These are phyloP conservation scores for Hemibagrus guttatus DNA, from an alignment of 2,797 vertebrate species.

Conservation along the genomic window DNA sequence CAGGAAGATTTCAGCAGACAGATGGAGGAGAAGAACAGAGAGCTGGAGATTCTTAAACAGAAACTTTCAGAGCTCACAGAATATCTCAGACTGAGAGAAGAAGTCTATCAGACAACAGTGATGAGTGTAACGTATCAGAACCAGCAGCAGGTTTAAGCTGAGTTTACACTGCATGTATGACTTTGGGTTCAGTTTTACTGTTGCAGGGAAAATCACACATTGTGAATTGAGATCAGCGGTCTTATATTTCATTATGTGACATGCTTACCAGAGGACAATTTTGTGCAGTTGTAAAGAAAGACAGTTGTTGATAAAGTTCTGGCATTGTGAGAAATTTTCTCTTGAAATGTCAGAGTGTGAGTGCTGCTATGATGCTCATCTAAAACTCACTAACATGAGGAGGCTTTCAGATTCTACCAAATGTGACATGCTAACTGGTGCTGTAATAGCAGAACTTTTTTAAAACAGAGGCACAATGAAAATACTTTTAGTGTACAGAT, in stretches of 20 bases:
- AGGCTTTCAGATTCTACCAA: too few species aligned
- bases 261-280: neutral
- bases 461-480: too few species aligned
- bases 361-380: too few species aligned
- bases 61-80: neutral
- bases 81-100: neutral
- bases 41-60: slow-evolving; percentile 24
- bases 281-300: neutral
- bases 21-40: slow-evolving; percentile 45
- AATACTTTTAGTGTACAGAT: too few species aligned
- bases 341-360: too few species aligned
- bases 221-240: neutral
- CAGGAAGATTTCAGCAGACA: slow-evolving; percentile 53
- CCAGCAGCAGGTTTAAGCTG: neutral
- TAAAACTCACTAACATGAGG: too few species aligned
- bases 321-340: neutral
- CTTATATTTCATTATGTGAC: neutral
- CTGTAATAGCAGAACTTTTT: too few species aligned
- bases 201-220: neutral
- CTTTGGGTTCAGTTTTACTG: neutral
- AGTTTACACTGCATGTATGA: neutral
- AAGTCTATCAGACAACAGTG: neutral
- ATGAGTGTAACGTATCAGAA: slow-evolving; percentile 1
- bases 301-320: neutral
- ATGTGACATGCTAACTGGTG: too few species aligned